Evolutionary conservation across 1,140 invertebrate species (phyloP).

Genomic region (Drusus annulatus): DNA sequence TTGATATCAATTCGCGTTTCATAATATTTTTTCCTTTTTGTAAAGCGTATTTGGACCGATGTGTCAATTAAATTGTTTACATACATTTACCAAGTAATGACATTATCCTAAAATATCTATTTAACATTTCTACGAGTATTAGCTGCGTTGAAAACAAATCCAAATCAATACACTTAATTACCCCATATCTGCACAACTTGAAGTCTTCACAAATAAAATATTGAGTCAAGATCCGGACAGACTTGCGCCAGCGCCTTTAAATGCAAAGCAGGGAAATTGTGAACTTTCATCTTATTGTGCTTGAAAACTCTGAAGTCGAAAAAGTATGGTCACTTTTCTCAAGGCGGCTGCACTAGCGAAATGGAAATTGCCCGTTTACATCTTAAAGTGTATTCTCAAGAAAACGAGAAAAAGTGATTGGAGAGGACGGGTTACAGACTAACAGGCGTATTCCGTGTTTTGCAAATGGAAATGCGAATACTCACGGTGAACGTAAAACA

Average conservation of each 20-base stretch:
- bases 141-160: too few species aligned
- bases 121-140: too few species aligned
- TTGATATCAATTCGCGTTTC: too few species aligned
- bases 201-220: too few species aligned
- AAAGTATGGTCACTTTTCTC: constrained; percentile 19
- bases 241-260: neutral
- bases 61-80: too few species aligned
- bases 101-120: too few species aligned
- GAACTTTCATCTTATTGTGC: neutral
- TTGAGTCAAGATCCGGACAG: too few species aligned
- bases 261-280: constrained; percentile 1
- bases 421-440: neutral
- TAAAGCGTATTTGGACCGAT: too few species aligned
- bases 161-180: too few species aligned
- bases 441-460: constrained; percentile 4
- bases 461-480: neutral
- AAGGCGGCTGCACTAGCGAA: neutral
- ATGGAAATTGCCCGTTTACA: constrained; percentile 46
- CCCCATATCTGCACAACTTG: too few species aligned
- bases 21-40: too few species aligned
- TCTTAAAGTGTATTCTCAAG: constrained; percentile 33
- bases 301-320: neutral
- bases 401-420: constrained; percentile 34
- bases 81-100: too few species aligned
- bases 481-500: neutral